These are phyloP conservation scores for Eupithecia vulgata DNA, from an alignment of 2,888 invertebrate genomes.

Conservation along the genomic window DNA sequence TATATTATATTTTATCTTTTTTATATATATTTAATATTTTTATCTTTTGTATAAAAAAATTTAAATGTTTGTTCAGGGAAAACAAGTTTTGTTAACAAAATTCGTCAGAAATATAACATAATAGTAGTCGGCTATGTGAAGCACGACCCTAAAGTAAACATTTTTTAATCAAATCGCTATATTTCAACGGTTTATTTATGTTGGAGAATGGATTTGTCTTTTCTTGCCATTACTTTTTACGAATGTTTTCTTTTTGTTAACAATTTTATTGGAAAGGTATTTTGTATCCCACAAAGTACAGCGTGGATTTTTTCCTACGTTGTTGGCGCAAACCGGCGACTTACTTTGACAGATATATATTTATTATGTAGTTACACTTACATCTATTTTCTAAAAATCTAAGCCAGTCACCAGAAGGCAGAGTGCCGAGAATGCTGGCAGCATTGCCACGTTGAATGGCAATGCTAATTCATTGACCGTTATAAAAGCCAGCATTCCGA, in stretches of 20 bases:
- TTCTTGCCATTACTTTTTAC: slow-evolving; percentile 21
- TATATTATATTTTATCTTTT: too few relatives aligned
- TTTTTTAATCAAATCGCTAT: slow-evolving; percentile 59
- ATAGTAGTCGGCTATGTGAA: background rate
- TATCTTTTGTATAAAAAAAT: too few relatives aligned
- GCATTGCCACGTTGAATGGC: too few relatives aligned
- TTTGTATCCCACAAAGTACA: background rate
- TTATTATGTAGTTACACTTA: too few relatives aligned
- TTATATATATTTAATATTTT: too few relatives aligned
- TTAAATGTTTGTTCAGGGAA: too few relatives aligned
- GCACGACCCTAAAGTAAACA: slow-evolving; percentile 49
- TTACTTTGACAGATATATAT: too few relatives aligned
- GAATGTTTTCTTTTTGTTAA: slow-evolving; percentile 17
- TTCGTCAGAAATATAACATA: background rate
- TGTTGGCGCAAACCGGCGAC: background rate
- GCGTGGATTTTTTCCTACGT: background rate
- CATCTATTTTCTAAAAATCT: too few relatives aligned
- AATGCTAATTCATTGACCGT: too few relatives aligned
- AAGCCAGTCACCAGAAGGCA: too few relatives aligned
- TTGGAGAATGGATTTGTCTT: slow-evolving; percentile 28
- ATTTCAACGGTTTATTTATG: slow-evolving; percentile 39
- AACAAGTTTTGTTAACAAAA: background rate
- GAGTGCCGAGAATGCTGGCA: too few relatives aligned
- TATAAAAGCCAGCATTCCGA: too few relatives aligned
- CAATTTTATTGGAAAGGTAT: slow-evolving; percentile 1